Evolutionary conservation across 2,888 invertebrate genomes (phyloP).

Genomic region (Drosophila subquinaria): DNA sequence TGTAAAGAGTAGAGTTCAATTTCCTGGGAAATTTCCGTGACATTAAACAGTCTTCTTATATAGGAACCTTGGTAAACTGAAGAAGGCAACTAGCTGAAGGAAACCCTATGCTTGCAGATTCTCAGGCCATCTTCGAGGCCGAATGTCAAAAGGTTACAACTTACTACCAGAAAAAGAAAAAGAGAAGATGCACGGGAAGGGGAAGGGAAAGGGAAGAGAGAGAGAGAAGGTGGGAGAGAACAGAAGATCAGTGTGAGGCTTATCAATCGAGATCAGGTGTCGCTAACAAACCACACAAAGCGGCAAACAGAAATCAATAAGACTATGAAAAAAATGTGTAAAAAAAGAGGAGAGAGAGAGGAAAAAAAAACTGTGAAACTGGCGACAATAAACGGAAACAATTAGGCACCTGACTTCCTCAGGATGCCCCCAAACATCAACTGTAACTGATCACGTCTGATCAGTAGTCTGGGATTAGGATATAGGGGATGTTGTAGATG

Average conservation of each 20-base stretch:
- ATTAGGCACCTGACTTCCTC: constrained; percentile 85
- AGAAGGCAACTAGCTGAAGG: constrained; percentile 5
- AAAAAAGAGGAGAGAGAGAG: constrained; percentile 10
- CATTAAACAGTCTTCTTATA: background rate
- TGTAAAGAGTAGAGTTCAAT: background rate
- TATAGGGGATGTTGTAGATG: constrained; percentile 8
- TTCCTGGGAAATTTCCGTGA: background rate
- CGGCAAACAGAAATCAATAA: constrained; percentile 58
- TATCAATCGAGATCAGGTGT: constrained; percentile 78
- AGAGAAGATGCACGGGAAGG: background rate
- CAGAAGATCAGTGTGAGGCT: constrained; percentile 32
- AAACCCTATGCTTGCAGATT: constrained; percentile 58
- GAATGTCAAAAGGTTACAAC: constrained; percentile 47
- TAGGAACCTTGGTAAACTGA: background rate
- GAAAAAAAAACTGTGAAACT: constrained; percentile 40
- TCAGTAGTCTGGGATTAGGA: constrained; percentile 19
- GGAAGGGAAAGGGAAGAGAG: background rate
- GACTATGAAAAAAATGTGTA: constrained; percentile 13
- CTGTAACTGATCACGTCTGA: constrained; percentile 52
- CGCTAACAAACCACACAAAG: constrained; percentile 72
- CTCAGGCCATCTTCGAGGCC: constrained; percentile 26
- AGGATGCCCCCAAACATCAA: constrained; percentile 73
- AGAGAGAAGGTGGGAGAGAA: background rate
- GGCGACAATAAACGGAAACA: constrained; percentile 81
- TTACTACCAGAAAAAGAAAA: background rate